Evolutionary conservation across 2,797 vertebrate genomes (phyloP).

Genomic region (Cyprinella venusta): DNA sequence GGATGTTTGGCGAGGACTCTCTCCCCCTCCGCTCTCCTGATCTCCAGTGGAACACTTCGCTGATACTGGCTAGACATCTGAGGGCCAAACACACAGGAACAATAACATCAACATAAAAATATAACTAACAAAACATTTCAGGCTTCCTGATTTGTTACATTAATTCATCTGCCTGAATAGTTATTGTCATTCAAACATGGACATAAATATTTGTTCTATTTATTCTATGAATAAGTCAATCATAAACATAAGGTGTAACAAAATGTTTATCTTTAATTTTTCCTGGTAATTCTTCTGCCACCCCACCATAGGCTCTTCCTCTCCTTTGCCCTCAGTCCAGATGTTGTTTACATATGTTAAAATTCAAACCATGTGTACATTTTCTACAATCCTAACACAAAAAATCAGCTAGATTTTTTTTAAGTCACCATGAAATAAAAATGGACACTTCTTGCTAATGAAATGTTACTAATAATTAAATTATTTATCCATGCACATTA

Average conservation of each 20-base stretch:
- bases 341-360: constrained; percentile 6
- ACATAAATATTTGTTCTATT: not conserved
- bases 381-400: not conserved
- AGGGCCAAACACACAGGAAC: constrained; percentile 26
- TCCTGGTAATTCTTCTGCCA: not conserved
- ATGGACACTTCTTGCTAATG: not conserved
- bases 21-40: constrained; percentile 82
- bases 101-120: constrained; percentile 46
- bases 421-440: not conserved
- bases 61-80: constrained; percentile 83
- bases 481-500: not conserved
- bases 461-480: not conserved
- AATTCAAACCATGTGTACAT: not conserved
- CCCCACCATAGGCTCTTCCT: not conserved
- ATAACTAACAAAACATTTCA: constrained; percentile 43
- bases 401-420: not conserved
- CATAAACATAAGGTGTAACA: not conserved
- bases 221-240: not conserved
- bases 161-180: not conserved
- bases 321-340: constrained; percentile 3
- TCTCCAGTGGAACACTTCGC: constrained; percentile 77
- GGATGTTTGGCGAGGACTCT: constrained; percentile 82
- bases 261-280: too few relatives aligned
- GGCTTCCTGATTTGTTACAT: not conserved
- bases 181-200: not conserved